Conservation (phyloP, 2,113 vertebrate species). For the Chiloscyllium plagiosum region DNA sequence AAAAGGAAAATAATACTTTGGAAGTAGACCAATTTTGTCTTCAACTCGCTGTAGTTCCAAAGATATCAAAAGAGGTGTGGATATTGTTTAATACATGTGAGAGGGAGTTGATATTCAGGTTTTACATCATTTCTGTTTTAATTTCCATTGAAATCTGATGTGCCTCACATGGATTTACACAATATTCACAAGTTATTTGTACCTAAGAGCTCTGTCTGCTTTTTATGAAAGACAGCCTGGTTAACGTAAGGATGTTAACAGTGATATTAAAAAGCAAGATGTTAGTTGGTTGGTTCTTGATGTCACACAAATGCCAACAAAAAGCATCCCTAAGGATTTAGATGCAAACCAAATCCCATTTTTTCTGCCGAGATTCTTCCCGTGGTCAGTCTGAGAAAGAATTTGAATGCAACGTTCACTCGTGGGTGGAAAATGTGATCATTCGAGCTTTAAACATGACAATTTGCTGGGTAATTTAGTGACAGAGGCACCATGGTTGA, state of each 20-base stretch:
- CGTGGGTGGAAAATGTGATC: neutral
- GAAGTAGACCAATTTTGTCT: neutral
- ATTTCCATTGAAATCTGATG: neutral
- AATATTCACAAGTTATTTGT: neutral
- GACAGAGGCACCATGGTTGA: neutral
- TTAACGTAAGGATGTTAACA: neutral
- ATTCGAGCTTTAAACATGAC: neutral
- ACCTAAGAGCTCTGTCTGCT: neutral
- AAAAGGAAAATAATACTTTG: neutral
- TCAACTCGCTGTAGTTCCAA: neutral
- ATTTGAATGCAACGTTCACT: neutral
- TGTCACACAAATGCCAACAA: neutral
- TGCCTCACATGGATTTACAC: neutral
- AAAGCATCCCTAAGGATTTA: neutral
- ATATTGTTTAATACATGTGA: neutral
- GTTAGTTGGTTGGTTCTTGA: neutral
- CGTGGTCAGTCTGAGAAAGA: neutral
- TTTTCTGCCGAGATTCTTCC: neutral
- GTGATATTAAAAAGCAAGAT: neutral
- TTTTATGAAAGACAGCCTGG: neutral
- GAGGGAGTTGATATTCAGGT: neutral
- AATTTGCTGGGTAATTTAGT: neutral
- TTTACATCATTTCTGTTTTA: neutral
- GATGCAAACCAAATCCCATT: neutral
- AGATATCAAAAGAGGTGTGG: neutral